These are phyloP conservation scores for Tarsius wallacei DNA, from an alignment of 2,797 vertebrate genomes.

Conservation along the genomic window DNA sequence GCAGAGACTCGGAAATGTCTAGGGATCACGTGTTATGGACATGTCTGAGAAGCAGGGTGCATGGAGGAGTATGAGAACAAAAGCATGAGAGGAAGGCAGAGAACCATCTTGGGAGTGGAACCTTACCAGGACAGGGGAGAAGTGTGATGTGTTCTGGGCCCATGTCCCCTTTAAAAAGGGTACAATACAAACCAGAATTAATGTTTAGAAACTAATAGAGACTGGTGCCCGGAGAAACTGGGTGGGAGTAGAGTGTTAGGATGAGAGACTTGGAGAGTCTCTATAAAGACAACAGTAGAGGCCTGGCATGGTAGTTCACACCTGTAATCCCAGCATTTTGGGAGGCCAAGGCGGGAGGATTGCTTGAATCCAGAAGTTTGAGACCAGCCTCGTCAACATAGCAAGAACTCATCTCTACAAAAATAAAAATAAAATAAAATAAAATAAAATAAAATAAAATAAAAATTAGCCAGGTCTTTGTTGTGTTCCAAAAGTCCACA, in stretches of 20 bases:
- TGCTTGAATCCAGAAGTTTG: no score
- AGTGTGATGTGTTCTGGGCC: neutral
- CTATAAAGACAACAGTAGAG: accelerated
- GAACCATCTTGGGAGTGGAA: accelerated
- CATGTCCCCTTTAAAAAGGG: neutral
- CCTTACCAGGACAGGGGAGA: accelerated
- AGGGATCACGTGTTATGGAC: accelerated
- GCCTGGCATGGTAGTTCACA: no score
- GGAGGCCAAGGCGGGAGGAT: no score
- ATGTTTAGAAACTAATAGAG: neutral
- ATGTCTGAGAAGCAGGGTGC: accelerated
- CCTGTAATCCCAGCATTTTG: no score
- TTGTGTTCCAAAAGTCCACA: neutral
- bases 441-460: no score
- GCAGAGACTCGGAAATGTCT: neutral
- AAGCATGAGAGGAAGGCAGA: neutral
- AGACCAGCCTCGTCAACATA: no score
- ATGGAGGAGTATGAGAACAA: accelerated
- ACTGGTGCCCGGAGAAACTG: no score
- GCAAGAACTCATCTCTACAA: no score
- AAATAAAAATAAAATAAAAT: no score
- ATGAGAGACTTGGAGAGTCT: neutral
- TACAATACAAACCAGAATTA: neutral
- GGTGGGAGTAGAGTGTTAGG: neutral
- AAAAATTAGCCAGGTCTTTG: no score